Base-by-base conservation (phyloP, 2,113 vertebrate genomes). In the Hippocampus mohnikei region DNA sequence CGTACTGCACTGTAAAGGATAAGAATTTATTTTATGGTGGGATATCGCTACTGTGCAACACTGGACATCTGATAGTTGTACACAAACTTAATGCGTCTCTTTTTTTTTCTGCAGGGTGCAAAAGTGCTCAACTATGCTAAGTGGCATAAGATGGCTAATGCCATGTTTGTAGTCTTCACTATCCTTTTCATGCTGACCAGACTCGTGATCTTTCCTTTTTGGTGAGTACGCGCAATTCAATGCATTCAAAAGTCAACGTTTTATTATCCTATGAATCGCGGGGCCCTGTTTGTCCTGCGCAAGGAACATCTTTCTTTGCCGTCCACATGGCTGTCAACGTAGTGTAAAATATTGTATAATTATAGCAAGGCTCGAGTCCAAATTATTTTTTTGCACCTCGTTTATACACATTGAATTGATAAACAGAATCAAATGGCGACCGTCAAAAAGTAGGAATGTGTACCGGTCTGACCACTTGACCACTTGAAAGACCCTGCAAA, bases 51-150 rank as follows among this genome's bases (percentile, higher is more conserved):
- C 29, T 33, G 3, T 33, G 29, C 29, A 56, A 25, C 13, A 56
- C 2, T 6, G 18, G 21, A 53, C 27, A 60, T 60, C 25, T 33
- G 3, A 60, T 33, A 18, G 58, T 33, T 62, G 33, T 20, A 18
- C 60, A 62, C 33, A 62, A 62, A 33, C 29, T 33, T 40, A 40
- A n/a, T 42, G 20, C 1, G 10, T 46, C 5, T 66, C 2, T 72
- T 2, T 77, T 83, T 1, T 62, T 69, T 84, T 61, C 75, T 29
- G 41, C 62, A 98, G 95, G 94, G 92, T 66, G 95, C 93, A 67
- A 98, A 98, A 83, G 89, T 98, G 80, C 92, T 96, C 77, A 94
- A 95, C 84, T 98, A 98, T 0, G 95, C 94, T n/a, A 90, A 56
- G 66, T 95, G 94, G 94, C 87, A 89, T 52, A 78, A 79, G 21